Conservation (phyloP, 2,888 invertebrate species). For the Lasiommata megera region DNA sequence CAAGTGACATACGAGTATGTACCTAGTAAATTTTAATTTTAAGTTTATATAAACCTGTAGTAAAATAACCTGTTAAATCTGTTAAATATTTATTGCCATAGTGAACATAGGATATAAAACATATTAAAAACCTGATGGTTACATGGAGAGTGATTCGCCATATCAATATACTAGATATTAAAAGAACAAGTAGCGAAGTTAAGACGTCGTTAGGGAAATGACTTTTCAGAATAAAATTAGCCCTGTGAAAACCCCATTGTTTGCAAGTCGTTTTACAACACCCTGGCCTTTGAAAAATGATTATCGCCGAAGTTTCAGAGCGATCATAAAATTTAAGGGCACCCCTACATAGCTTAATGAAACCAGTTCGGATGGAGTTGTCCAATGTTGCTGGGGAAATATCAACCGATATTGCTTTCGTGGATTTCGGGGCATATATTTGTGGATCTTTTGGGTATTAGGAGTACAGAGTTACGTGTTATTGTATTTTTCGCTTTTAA, state of each 20-base stretch:
- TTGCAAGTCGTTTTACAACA: slow-evolving; percentile 41
- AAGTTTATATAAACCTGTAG: too few relatives aligned
- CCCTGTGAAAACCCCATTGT: slow-evolving; percentile 40
- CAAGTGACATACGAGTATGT: too few relatives aligned
- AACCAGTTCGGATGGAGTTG: slow-evolving; percentile 26
- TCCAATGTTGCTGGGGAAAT: slow-evolving; percentile 11
- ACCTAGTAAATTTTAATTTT: too few relatives aligned
- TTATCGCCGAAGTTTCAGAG: slow-evolving; percentile 52
- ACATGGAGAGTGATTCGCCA: too few relatives aligned
- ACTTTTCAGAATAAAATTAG: slow-evolving; percentile 45
- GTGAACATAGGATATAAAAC: too few relatives aligned
- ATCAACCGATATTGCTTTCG: slow-evolving; percentile 12
- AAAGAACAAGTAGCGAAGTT: slow-evolving; percentile 31
- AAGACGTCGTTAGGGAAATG: slow-evolving; percentile 45
- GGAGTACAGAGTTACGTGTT: background rate
- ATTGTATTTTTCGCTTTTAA: background rate
- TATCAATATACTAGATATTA: background rate
- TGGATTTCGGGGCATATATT: slow-evolving; percentile 2
- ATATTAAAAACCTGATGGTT: too few relatives aligned
- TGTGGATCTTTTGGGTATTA: background rate
- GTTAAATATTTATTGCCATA: too few relatives aligned
- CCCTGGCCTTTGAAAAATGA: slow-evolving; percentile 55
- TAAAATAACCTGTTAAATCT: too few relatives aligned
- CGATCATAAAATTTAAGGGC: slow-evolving; percentile 47
- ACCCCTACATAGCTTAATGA: slow-evolving; percentile 31